phyloP scores from a whole-genome alignment of 2,888 invertebrate genomes.

The Argyresthia albistria region DNA sequence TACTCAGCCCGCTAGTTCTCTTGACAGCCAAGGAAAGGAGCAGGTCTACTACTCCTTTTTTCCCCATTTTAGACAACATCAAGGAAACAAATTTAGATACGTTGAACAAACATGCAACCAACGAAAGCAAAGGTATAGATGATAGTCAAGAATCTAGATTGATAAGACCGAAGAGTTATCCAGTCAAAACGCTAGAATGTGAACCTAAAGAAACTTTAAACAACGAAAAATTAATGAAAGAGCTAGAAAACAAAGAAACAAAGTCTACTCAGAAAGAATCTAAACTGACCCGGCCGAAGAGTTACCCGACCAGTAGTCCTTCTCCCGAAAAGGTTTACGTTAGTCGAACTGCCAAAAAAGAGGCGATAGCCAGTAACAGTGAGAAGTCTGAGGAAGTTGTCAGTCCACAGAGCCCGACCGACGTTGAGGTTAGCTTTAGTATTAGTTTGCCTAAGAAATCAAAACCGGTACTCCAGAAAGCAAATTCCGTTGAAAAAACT shows the following conservation, averaged over 20 bases:
- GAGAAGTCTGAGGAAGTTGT: conserved; percentile 24
- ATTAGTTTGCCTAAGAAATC: conserved; percentile 52
- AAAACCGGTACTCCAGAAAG: conserved; percentile 26
- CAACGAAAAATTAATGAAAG: conserved; percentile 24
- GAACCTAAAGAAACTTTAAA: conserved; percentile 23
- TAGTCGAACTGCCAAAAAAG: conserved; percentile 32
- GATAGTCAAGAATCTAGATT: conserved; percentile 53
- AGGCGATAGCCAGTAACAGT: conserved; percentile 26
- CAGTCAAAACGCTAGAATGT: conserved; percentile 51
- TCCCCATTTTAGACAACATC: conserved; percentile 64
- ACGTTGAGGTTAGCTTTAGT: conserved; percentile 62
- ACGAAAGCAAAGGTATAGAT: conserved; percentile 23
- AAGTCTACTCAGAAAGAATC: conserved; percentile 38
- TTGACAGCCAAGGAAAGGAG: conserved; percentile 50
- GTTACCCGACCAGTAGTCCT: conserved; percentile 69
- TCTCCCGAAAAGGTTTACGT: conserved; percentile 53
- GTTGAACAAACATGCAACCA: conserved; percentile 14
- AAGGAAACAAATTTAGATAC: conserved; percentile 49
- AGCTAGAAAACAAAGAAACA: conserved; percentile 28
- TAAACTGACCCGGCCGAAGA: conserved; percentile 70
- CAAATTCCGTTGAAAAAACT: conserved; percentile 22
- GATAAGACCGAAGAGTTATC: conserved; percentile 73
- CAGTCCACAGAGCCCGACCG: conserved; percentile 31
- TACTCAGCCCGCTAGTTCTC: conserved; percentile 44
- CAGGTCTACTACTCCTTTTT: conserved; percentile 61